phyloP scores from a whole-genome alignment of 2,797 vertebrate species.

The Lacerta viridis region DNA sequence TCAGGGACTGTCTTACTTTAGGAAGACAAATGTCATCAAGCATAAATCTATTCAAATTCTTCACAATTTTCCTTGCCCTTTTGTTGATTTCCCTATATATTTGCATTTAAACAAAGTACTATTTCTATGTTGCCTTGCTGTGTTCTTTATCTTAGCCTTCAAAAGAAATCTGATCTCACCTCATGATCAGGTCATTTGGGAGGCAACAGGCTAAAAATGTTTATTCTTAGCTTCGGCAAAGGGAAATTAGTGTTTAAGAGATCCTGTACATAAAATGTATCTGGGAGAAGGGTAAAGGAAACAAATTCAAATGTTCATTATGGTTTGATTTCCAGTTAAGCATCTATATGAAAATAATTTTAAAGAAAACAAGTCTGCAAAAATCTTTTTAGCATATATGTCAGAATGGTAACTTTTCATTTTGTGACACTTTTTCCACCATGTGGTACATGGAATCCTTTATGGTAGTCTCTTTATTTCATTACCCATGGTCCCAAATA shows the following conservation, averaged over 20 bases:
- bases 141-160: conserved; percentile 47
- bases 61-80: conserved; percentile 19
- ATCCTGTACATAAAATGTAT: conserved; percentile 27
- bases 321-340: neutral
- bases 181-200: conserved; percentile 37
- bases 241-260: neutral
- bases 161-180: conserved; percentile 48
- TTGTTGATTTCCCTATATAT: conserved; percentile 44
- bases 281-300: conserved; percentile 29
- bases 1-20: neutral
- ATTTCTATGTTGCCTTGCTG: conserved; percentile 25
- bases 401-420: neutral
- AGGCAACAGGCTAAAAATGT: conserved; percentile 29
- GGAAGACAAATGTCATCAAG: conserved; percentile 11
- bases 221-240: conserved; percentile 38
- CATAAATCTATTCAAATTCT: conserved; percentile 46
- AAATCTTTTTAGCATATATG: neutral
- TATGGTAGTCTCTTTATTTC: conserved; percentile 50
- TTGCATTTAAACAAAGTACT: conserved; percentile 56
- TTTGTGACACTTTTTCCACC: neutral
- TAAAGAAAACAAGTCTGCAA: neutral
- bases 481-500: conserved; percentile 38
- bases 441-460: conserved; percentile 19
- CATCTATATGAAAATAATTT: neutral
- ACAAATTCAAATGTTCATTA: neutral